Conservation (phyloP, 1,140 invertebrate species). For the Acromyrmex heyeri region DNA sequence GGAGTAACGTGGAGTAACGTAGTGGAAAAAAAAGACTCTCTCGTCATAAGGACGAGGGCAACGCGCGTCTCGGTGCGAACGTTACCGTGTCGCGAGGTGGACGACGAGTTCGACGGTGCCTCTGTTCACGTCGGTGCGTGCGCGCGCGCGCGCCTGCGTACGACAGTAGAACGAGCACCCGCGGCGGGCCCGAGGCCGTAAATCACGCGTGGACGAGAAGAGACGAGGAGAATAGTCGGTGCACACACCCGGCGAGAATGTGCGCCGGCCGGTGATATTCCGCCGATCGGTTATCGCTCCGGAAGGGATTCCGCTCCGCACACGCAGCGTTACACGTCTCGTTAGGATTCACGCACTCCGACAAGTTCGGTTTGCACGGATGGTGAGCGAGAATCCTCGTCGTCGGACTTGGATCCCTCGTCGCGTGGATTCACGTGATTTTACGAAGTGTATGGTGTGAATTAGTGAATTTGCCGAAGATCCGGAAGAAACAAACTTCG, state of each 20-base stretch:
- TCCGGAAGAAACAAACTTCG: background rate
- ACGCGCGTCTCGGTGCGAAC: background rate
- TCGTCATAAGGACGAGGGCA: background rate
- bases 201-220: conserved; percentile 72
- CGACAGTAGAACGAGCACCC: conserved; percentile 37
- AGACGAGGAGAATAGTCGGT: conserved; percentile 57
- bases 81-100: conserved; percentile 48
- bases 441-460: background rate
- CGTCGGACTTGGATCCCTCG: background rate
- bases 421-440: background rate
- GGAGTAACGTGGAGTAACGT: no score
- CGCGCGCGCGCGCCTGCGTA: background rate
- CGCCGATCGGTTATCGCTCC: conserved; percentile 65
- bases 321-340: background rate
- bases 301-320: background rate
- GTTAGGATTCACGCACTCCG: background rate
- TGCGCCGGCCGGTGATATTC: conserved; percentile 66
- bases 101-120: conserved; percentile 1
- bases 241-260: conserved; percentile 65
- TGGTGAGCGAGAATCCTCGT: background rate
- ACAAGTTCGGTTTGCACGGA: background rate
- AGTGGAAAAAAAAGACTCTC: background rate
- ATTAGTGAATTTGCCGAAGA: background rate
- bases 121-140: conserved; percentile 14
- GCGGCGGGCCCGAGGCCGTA: conserved; percentile 53